These are phyloP conservation scores for Phortica magna DNA, from an alignment of 2,888 invertebrate genomes.

Conservation along the genomic window DNA sequence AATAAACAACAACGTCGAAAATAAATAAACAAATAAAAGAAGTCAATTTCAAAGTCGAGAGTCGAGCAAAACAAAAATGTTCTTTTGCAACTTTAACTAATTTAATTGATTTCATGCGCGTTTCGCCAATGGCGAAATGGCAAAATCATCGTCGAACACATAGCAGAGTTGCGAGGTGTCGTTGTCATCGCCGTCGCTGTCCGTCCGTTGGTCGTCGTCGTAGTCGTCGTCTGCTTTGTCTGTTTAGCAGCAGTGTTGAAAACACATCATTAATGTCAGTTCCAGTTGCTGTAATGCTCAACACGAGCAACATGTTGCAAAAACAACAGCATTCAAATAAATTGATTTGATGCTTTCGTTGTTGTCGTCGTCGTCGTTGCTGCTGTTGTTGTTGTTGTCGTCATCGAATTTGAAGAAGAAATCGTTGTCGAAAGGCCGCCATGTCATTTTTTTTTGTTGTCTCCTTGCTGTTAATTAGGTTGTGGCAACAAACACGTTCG, in stretches of 20 bases:
- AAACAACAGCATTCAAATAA: conserved; percentile 19
- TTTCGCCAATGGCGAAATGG: not conserved
- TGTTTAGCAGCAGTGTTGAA: not conserved
- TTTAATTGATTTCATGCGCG: conserved; percentile 62
- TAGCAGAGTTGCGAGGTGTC: conserved; percentile 6
- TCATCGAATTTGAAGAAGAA: not conserved
- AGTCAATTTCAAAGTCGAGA: not conserved
- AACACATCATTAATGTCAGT: conserved; percentile 33
- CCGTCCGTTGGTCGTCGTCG: not conserved
- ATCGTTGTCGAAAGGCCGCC: conserved; percentile 4
- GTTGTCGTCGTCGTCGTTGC: conserved; percentile 52
- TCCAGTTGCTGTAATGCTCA: not conserved
- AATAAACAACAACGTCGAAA: conserved; percentile 7
- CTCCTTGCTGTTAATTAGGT: conserved; percentile 44
- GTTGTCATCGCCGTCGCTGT: not conserved
- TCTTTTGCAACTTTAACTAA: conserved; percentile 59
- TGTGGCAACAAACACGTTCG: conserved; percentile 9
- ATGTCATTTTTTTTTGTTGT: conserved; percentile 8
- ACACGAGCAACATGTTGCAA: conserved; percentile 22
- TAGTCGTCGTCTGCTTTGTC: not conserved
- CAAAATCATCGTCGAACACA: not conserved
- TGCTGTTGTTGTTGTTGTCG: conserved; percentile 24
- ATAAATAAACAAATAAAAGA: conserved; percentile 11
- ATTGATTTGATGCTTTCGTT: conserved; percentile 53
- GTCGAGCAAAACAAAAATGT: conserved; percentile 25